These are phyloP conservation scores for Bellardia pandia DNA, from an alignment of 2,888 invertebrate species.

Conservation along the genomic window DNA sequence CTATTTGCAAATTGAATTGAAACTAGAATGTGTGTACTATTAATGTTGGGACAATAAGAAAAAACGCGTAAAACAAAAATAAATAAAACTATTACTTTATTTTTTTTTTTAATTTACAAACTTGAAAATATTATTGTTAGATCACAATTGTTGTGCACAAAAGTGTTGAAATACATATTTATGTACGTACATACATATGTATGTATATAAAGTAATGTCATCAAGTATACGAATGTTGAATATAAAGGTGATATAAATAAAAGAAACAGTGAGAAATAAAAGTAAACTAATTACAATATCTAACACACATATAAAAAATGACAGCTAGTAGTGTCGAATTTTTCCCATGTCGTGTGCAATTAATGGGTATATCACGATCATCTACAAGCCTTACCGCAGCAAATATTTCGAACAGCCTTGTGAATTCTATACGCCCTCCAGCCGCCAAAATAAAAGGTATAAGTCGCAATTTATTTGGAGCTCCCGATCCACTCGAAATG, in stretches of 20 bases:
- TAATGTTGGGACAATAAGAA: neutral
- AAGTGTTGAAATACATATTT: neutral
- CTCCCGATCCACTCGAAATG: constrained; percentile 67
- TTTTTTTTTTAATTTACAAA: constrained; percentile 5
- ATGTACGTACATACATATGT: neutral
- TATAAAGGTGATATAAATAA: neutral
- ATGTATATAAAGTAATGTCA: no score
- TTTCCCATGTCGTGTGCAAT: constrained; percentile 58
- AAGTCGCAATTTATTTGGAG: constrained; percentile 70
- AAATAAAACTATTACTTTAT: neutral
- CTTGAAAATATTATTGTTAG: constrained; percentile 4
- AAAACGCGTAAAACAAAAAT: constrained; percentile 16
- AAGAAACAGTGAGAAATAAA: constrained; percentile 10
- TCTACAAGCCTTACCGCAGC: neutral
- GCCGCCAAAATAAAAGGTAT: constrained; percentile 37
- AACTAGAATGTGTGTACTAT: neutral
- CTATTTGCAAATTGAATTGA: constrained; percentile 18
- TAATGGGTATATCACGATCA: constrained; percentile 40
- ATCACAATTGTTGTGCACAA: neutral
- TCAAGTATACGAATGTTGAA: constrained; percentile 2
- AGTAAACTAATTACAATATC: neutral
- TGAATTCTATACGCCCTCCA: constrained; percentile 35
- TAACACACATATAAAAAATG: constrained; percentile 41
- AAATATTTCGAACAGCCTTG: neutral
- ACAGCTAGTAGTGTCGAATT: constrained; percentile 64